Evolutionary conservation across 2,797 vertebrate species (phyloP).

Genomic region (Anguilla pacifica): DNA sequence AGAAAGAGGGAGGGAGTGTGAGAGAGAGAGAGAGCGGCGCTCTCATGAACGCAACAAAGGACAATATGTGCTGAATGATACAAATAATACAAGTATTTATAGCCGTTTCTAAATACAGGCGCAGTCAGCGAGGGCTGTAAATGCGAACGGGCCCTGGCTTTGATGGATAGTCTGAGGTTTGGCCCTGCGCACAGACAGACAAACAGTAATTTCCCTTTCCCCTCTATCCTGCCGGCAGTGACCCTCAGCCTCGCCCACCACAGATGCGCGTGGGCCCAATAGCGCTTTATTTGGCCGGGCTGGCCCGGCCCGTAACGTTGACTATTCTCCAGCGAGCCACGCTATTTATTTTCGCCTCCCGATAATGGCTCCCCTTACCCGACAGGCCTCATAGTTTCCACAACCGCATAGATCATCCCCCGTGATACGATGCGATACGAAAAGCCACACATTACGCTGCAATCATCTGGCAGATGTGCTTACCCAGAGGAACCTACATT

Average conservation of each 20-base stretch:
- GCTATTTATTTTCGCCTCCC: not conserved
- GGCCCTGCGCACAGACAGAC: not conserved
- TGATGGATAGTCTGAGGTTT: conserved; percentile 11
- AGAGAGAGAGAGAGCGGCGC: not conserved
- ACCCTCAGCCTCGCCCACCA: not conserved
- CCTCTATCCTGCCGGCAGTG: not conserved
- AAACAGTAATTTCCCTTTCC: not conserved
- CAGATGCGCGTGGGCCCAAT: not conserved
- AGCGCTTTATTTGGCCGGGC: not conserved
- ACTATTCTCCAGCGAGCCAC: not conserved
- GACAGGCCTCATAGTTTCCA: not conserved
- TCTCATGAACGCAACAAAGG: conserved; percentile 22
- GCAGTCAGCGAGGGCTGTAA: conserved; percentile 19
- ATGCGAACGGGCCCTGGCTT: conserved; percentile 16
- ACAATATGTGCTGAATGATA: conserved; percentile 28
- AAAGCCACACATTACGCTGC: not conserved
- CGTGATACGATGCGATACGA: not conserved
- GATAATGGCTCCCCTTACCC: not conserved
- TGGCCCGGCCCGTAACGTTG: not conserved
- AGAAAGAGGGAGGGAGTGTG: not conserved
- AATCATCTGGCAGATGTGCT: not conserved
- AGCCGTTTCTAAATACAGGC: conserved; percentile 22
- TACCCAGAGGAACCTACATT: not conserved
- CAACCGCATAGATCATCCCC: not conserved
- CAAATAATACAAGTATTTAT: conserved; percentile 34